Percentiles rank a stretch among this genome's conserved stretches.
These are phyloP conservation scores for Solea senegalensis DNA, from an alignment of 2,113 vertebrate species.

Conservation along the genomic window DNA sequence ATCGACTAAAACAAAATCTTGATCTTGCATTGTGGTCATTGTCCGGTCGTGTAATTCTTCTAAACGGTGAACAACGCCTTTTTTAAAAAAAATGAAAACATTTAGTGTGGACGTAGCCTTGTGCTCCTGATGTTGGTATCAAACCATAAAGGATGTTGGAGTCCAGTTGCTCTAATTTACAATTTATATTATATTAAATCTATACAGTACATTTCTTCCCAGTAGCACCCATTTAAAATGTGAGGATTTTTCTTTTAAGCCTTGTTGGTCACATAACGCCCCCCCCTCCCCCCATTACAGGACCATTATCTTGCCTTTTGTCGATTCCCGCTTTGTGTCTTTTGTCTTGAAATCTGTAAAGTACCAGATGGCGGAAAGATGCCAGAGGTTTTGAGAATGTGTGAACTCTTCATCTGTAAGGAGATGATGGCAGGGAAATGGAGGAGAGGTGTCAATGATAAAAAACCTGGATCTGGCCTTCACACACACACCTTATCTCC, in stretches of 20 bases:
- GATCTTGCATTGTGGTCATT: no score
- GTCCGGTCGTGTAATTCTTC: no score
- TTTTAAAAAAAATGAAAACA: not conserved
- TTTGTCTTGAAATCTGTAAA: conserved; percentile 34
- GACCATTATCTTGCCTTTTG: conserved; percentile 16
- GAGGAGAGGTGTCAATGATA: conserved; percentile 5
- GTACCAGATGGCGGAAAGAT: conserved; percentile 25
- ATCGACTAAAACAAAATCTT: no score
- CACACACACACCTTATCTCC: conserved; percentile 5
- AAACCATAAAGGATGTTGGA: not conserved
- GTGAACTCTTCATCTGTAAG: conserved; percentile 30
- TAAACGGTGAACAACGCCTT: no score
- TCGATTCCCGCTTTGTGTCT: conserved; percentile 54
- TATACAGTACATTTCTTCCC: not conserved
- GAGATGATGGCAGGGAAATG: conserved; percentile 15
- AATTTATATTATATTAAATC: not conserved
- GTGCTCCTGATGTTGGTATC: not conserved
- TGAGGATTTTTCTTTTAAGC: conserved; percentile 7
- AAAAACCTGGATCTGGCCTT: conserved; percentile 1
- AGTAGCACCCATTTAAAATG: conserved; percentile 14
- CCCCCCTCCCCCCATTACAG: not conserved
- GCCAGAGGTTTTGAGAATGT: conserved; percentile 19
- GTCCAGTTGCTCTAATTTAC: no score
- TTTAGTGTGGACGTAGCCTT: not conserved
- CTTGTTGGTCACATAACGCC: conserved; percentile 17